Evolutionary conservation across 2,797 vertebrate genomes (phyloP), one percentile per base, ranked within the genome.

Genomic region (Sebastes kiyomatsui): DNA sequence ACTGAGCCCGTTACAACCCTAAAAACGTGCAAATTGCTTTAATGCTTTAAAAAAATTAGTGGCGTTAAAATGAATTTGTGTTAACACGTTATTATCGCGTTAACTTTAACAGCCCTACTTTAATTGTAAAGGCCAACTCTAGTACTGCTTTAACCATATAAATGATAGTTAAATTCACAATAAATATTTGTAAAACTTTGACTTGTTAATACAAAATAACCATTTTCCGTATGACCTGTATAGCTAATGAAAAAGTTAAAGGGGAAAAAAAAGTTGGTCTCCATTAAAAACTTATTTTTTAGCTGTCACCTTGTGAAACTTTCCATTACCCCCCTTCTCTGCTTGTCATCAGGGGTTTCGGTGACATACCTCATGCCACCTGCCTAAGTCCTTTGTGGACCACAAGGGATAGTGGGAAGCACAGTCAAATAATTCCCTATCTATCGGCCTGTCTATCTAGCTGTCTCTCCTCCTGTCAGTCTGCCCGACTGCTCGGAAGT

Each of bases 351-450:
- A 28, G 70, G 46, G 59, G 42, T 86, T 84, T 86, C 58, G 25
- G 73, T 79, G 82, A 81, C 86, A 87, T 49, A 67, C 64, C 67
- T 80, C 75, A 70, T 86, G 81, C 70, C 73, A 75, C 65, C 74
- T 75, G 71, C 67, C 55, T 16, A 14, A 68, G 72, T 82, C 79
- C 56, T 84, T 82, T 82, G 83, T 82, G 67, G 71, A 85, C 77
- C 72, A 79, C 49, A 61, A 67, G 42, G 61, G 77, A 81, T 54
- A 62, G 42, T 55, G 62, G 77, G 83, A 77, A 72, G 77, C 68
- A 70, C 62, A 84, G 68, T 87, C 77, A 81, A 89, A 86, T 87
- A 71, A 88, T 90, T 79, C 74, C 72, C 59, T 3, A 23, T 87
- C 69, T 75, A 70, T 85, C 61, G 7, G 79, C 70, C 67, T 54